A percentile compares a stretch with the other conserved stretches of the same genome.
phyloP scores from a whole-genome alignment of 2,888 invertebrate species.

The Bellardia bayeri region DNA sequence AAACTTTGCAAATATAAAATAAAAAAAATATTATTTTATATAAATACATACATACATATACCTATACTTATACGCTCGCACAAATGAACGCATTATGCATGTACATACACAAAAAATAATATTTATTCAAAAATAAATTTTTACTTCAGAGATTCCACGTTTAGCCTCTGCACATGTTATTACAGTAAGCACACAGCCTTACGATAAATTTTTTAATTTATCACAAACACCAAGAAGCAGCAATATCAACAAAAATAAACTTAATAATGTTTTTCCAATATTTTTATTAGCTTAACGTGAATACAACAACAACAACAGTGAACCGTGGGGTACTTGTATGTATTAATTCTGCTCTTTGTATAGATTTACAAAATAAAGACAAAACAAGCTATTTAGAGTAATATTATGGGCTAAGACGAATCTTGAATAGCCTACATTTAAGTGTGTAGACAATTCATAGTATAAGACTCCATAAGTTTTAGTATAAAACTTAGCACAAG shows the following conservation, averaged over 20 bases:
- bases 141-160: slow-evolving; percentile 21
- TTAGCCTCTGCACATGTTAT: slow-evolving; percentile 17
- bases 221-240: not conserved
- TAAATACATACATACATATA: not conserved
- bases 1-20: slow-evolving; percentile 18
- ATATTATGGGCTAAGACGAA: too few relatives aligned
- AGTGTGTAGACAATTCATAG: too few relatives aligned
- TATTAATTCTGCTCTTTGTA: not conserved
- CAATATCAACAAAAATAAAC: not conserved
- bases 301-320: not conserved
- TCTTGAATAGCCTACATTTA: too few relatives aligned
- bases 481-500: too few relatives aligned
- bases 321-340: not conserved
- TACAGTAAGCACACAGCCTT: not conserved
- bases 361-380: not conserved
- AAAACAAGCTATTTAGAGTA: too few relatives aligned
- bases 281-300: slow-evolving; percentile 16
- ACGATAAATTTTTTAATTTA: slow-evolving; percentile 25
- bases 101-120: slow-evolving; percentile 52
- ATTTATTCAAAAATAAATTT: slow-evolving; percentile 38
- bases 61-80: not conserved
- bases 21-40: slow-evolving; percentile 16
- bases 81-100: slow-evolving; percentile 42
- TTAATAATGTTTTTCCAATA: slow-evolving; percentile 24
- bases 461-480: too few relatives aligned